Conservation (phyloP, 2,797 vertebrate species). For the Sebastes wilsoni region DNA sequence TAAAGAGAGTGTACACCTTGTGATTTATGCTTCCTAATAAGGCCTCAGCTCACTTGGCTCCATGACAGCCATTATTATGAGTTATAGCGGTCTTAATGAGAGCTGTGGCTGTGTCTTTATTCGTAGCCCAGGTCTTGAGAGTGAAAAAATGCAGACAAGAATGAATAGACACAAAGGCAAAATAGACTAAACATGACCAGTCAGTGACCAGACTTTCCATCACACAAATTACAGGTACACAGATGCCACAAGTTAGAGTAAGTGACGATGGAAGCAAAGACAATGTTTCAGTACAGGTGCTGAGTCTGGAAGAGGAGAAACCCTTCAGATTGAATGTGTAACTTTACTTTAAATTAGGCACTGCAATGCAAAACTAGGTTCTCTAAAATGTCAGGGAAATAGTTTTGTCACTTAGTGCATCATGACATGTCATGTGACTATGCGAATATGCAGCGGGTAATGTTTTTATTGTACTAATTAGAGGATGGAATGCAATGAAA, state of each 20-base stretch:
- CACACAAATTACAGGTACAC: slow-evolving; percentile 12
- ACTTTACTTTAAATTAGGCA: not conserved
- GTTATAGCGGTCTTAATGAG: slow-evolving; percentile 43
- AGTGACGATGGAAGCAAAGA: not conserved
- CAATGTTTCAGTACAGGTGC: not conserved
- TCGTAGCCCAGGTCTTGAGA: not conserved
- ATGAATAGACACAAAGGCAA: slow-evolving; percentile 4
- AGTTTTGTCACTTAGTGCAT: not conserved
- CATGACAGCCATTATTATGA: slow-evolving; percentile 55
- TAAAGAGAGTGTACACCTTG: not conserved
- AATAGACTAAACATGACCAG: not conserved
- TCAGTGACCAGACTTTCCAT: not conserved
- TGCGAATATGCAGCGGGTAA: not conserved
- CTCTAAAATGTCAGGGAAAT: not conserved
- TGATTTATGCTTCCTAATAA: slow-evolving; percentile 56
- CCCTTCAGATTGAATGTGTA: not conserved
- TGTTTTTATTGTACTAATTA: slow-evolving; percentile 42
- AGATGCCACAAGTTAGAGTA: not conserved
- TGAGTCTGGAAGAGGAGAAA: not conserved
- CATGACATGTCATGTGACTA: not conserved
- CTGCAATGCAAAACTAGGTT: not conserved
- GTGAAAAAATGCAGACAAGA: slow-evolving; percentile 13
- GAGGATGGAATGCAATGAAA: slow-evolving; percentile 14
- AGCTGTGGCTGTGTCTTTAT: slow-evolving; percentile 17
- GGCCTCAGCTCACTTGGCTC: slow-evolving; percentile 35